These are phyloP conservation scores for Anastrepha ludens DNA, from an alignment of 1,140 invertebrate genomes.

Conservation along the genomic window DNA sequence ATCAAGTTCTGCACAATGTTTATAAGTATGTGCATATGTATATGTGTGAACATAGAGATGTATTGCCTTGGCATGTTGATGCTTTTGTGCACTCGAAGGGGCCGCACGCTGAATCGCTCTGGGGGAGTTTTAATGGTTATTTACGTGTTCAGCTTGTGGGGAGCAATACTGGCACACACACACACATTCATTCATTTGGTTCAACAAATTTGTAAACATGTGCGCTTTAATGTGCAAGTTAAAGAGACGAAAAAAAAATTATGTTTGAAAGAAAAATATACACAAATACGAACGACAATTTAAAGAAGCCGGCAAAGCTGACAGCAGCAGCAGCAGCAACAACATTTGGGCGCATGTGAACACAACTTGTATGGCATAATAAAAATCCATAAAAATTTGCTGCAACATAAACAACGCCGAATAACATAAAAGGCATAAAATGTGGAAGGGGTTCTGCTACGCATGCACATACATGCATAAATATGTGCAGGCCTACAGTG, in stretches of 20 bases:
- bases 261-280: not conserved
- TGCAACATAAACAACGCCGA: slow-evolving; percentile 11
- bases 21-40: not conserved
- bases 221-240: not conserved
- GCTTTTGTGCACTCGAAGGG: too few relatives aligned
- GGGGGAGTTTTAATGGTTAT: slow-evolving; percentile 42
- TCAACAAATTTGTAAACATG: slow-evolving; percentile 17
- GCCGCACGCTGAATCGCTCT: not conserved
- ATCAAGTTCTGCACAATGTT: not conserved
- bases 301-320: not conserved
- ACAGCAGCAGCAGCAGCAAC: not conserved
- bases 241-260: not conserved
- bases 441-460: not conserved
- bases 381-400: slow-evolving; percentile 30
- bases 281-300: not conserved
- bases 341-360: not conserved
- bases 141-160: slow-evolving; percentile 15
- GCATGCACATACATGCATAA: not conserved
- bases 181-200: not conserved
- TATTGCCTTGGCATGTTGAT: not conserved
- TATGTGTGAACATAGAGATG: not conserved
- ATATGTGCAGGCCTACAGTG: not conserved
- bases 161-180: not conserved
- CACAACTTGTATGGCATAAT: slow-evolving; percentile 29
- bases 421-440: not conserved